Evolutionary conservation across 2,888 invertebrate genomes (phyloP).

Genomic region (Epirrhoe alternata): DNA sequence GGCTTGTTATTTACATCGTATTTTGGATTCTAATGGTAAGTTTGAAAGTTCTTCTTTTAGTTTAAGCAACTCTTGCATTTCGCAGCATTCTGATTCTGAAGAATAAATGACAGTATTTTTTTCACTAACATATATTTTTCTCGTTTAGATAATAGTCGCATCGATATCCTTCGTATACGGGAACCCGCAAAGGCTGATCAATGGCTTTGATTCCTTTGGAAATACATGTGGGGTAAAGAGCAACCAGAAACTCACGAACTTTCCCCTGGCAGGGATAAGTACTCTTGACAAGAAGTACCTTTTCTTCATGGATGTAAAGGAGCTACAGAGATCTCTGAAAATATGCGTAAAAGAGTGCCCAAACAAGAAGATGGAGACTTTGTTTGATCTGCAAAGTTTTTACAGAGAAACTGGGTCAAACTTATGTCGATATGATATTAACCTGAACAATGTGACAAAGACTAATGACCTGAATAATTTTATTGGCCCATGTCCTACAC

Average conservation of each 20-base stretch:
- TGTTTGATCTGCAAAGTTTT: constrained; percentile 89
- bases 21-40: constrained; percentile 95
- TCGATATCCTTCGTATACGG: constrained; percentile 95
- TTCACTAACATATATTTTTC: constrained; percentile 23
- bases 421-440: constrained; percentile 90
- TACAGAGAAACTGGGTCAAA: constrained; percentile 89
- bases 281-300: constrained; percentile 91
- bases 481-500: constrained; percentile 90
- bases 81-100: neutral
- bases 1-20: constrained; percentile 90
- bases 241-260: constrained; percentile 90
- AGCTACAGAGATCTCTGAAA: constrained; percentile 91
- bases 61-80: neutral
- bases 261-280: constrained; percentile 92
- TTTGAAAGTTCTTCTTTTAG: neutral
- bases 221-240: constrained; percentile 95
- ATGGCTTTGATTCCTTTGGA: constrained; percentile 97
- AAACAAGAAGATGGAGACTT: constrained; percentile 84
- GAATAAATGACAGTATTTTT: neutral
- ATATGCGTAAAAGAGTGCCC: constrained; percentile 97
- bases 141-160: constrained; percentile 90
- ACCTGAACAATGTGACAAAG: constrained; percentile 80
- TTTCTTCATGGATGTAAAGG: constrained; percentile 92
- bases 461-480: constrained; percentile 74
- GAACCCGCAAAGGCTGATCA: constrained; percentile 92